Evolutionary conservation across 1,140 invertebrate genomes (phyloP).

Genomic region (Pteromalus puparum): DNA sequence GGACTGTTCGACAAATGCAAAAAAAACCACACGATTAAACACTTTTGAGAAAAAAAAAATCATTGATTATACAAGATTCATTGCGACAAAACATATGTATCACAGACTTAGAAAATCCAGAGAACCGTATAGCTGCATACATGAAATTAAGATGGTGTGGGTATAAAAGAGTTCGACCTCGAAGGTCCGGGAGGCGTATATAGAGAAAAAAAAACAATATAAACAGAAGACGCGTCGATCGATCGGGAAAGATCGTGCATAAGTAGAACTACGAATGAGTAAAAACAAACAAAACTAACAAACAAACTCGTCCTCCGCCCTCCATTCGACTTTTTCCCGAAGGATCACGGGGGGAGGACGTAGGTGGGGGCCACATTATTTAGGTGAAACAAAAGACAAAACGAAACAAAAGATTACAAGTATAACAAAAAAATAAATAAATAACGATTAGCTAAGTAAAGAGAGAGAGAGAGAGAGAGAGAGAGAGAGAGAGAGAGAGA

Average conservation of each 20-base stretch:
- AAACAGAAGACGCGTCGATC: slow-evolving; percentile 30
- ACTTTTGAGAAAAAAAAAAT: neutral
- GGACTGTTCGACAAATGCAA: slow-evolving; percentile 42
- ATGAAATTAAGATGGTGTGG: neutral
- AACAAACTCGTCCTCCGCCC: slow-evolving; percentile 49
- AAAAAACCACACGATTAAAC: neutral
- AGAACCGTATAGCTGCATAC: neutral
- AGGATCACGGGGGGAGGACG: slow-evolving; percentile 35
- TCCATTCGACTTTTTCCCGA: slow-evolving; percentile 36
- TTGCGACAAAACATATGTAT: neutral
- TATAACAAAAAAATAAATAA: slow-evolving; percentile 7
- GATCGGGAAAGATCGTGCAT: slow-evolving; percentile 10
- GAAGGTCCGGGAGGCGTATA: slow-evolving; percentile 11
- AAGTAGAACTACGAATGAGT: neutral
- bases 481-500: neutral
- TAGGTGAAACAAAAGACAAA: slow-evolving; percentile 40
- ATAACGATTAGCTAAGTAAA: slow-evolving; percentile 18
- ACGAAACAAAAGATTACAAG: neutral
- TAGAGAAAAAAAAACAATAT: neutral
- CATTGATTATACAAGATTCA: slow-evolving; percentile 11
- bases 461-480: neutral
- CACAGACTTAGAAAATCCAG: neutral
- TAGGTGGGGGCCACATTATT: slow-evolving; percentile 49
- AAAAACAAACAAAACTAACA: slow-evolving; percentile 16
- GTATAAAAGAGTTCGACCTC: slow-evolving; percentile 22